Percentiles rank a stretch among this genome's conserved stretches.
Conservation (phyloP, 2,888 invertebrate genomes). For the Ecliptopera silaceata region DNA sequence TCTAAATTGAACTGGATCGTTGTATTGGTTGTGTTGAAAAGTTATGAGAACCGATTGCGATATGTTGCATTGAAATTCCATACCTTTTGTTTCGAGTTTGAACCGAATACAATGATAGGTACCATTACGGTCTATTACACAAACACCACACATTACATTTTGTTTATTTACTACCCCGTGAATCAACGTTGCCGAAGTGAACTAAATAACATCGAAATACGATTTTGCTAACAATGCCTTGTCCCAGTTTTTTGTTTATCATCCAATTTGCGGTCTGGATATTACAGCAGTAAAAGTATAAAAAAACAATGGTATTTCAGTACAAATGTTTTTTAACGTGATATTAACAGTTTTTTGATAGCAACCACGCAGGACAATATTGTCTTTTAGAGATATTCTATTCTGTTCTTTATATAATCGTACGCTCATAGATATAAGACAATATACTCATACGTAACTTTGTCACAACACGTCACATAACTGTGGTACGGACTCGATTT, state of each 20-base stretch:
- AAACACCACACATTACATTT: neutral
- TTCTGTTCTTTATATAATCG: no score
- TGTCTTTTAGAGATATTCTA: no score
- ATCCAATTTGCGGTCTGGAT: constrained; percentile 30
- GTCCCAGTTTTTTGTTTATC: constrained; percentile 19
- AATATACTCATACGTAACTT: no score
- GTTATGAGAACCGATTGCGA: no score
- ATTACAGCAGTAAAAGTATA: constrained; percentile 15
- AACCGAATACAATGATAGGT: no score
- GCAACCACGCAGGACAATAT: no score
- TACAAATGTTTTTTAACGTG: neutral
- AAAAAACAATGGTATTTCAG: constrained; percentile 2
- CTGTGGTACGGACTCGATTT: no score
- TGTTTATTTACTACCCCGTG: constrained; percentile 6
- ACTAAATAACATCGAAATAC: constrained; percentile 23
- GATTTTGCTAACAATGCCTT: constrained; percentile 25
- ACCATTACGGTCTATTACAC: neutral
- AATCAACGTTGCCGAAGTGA: constrained; percentile 14
- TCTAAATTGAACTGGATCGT: no score
- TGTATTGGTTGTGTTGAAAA: no score
- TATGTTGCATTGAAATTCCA: neutral
- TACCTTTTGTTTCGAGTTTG: neutral
- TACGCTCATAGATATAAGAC: no score
- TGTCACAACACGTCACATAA: no score
- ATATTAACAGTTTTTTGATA: no score